Percentiles rank a stretch among this genome's conserved stretches.
These are phyloP conservation scores for Glaucidium brasilianum DNA, from an alignment of 2,113 vertebrate species.

Conservation along the genomic window DNA sequence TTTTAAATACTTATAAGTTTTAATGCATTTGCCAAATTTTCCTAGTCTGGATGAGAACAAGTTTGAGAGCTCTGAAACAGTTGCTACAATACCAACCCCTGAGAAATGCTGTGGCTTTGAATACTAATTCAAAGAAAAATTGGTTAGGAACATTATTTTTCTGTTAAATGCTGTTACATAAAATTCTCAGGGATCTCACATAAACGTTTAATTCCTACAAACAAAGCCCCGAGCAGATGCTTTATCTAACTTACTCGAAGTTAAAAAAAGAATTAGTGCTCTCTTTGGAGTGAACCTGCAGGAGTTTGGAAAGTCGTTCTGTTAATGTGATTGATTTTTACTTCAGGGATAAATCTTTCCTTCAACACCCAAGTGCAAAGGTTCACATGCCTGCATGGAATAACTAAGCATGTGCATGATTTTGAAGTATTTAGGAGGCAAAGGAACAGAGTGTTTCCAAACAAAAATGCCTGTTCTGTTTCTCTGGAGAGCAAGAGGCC, in stretches of 20 bases:
- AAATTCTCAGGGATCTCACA: slow-evolving; percentile 1
- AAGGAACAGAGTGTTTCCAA: not conserved
- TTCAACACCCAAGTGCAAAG: slow-evolving; percentile 8
- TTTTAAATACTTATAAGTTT: not conserved
- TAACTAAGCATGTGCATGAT: not conserved
- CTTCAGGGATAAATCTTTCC: slow-evolving; percentile 32
- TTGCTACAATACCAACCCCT: not conserved
- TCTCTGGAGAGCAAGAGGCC: not conserved
- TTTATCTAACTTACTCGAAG: not conserved
- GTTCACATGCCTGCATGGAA: slow-evolving; percentile 1
- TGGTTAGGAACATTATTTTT: not conserved
- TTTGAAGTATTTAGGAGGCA: not conserved
- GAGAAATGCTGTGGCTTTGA: not conserved
- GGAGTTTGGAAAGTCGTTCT: slow-evolving; percentile 14
- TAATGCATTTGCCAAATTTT: not conserved
- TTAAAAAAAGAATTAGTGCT: not conserved
- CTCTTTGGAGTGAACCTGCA: slow-evolving; percentile 26
- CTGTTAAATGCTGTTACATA: not conserved
- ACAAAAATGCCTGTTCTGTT: not conserved
- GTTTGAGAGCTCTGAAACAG: not conserved
- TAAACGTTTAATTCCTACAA: not conserved
- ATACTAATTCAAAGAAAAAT: not conserved
- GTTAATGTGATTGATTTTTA: slow-evolving; percentile 40
- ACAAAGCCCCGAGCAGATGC: not conserved
- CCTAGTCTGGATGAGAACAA: not conserved